Base-by-base conservation (phyloP, 2,888 invertebrate species). In the Eurytoma californica region DNA sequence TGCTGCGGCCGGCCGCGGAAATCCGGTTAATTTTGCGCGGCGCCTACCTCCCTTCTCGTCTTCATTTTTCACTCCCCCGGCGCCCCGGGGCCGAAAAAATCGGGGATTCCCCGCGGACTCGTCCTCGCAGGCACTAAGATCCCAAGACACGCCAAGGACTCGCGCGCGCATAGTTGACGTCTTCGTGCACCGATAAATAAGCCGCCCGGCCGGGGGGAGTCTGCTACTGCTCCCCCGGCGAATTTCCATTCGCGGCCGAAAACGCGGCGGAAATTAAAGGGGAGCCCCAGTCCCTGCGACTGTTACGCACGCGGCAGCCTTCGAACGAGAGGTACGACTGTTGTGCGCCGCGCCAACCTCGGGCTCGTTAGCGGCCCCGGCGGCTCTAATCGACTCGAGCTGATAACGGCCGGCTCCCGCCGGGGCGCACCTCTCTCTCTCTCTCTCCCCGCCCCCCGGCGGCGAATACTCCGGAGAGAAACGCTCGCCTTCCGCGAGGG, bases 171-270 rank as follows among this genome's bases (percentile, higher is more conserved):
- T 20, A 49, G 49, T 66, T 24, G 14, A 24, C 39, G 39, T 28
- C 28, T 30, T 63, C 72, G 51, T 63, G n/a, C 39, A 72, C 63
- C 72, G 63, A 72, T 72, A 72, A 72, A 72, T 72, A 72, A 72
- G 72, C 13, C 39, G 39, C 39, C 39, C 39, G 39, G 39, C 39
- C 39, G 7, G 39, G 39, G 39, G 39, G 9, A 9, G 39, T 39
- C 39, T 39, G 9, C 9, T 39, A 7, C 4, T 1, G 1, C 1
- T 9, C 7, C 39, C 39, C 39, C 39, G 39, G 39, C 39, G 39
- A 39, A 39, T 39, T 39, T 39, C 9, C 39, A 39, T 39, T 39
- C 9, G 30, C 30, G 30, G 30, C 30, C 7, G 9, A 39, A 39
- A 39, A 9, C 39, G 39, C 39, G 39, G 39, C 39, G 39, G 39